These are phyloP conservation scores for Folsomia candida DNA, from an alignment of 2,888 invertebrate genomes.

Conservation along the genomic window DNA sequence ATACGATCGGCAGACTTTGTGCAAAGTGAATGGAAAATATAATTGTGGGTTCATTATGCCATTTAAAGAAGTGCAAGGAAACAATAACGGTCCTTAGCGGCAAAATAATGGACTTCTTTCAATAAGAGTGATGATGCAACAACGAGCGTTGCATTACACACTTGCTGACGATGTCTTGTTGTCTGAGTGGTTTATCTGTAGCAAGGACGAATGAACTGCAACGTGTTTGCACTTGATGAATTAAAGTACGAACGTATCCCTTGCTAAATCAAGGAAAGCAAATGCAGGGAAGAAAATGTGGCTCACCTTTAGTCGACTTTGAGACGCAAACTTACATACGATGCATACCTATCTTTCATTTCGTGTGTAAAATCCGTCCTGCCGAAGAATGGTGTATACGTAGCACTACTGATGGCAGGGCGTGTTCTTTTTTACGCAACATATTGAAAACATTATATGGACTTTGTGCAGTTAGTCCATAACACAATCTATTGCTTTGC, in stretches of 20 bases:
- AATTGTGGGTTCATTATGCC: background rate
- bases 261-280: background rate
- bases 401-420: background rate
- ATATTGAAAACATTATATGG: background rate
- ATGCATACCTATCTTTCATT: too few relatives aligned
- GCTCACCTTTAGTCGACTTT: background rate
- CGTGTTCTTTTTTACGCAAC: background rate
- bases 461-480: background rate
- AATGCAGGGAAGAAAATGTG: background rate
- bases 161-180: too few relatives aligned
- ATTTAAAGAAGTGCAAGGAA: background rate
- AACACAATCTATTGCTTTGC: too few relatives aligned
- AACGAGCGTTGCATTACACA: too few relatives aligned
- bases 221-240: too few relatives aligned
- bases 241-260: background rate
- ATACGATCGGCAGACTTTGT: too few relatives aligned
- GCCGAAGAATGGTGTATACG: background rate
- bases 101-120: too few relatives aligned
- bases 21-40: too few relatives aligned
- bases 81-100: background rate
- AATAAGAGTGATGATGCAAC: too few relatives aligned
- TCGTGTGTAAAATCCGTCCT: background rate
- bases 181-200: background rate
- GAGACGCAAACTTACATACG: too few relatives aligned
- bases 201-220: conserved; percentile 5